Base-by-base conservation (phyloP, 2,113 vertebrate species). In the Gobius niger region DNA sequence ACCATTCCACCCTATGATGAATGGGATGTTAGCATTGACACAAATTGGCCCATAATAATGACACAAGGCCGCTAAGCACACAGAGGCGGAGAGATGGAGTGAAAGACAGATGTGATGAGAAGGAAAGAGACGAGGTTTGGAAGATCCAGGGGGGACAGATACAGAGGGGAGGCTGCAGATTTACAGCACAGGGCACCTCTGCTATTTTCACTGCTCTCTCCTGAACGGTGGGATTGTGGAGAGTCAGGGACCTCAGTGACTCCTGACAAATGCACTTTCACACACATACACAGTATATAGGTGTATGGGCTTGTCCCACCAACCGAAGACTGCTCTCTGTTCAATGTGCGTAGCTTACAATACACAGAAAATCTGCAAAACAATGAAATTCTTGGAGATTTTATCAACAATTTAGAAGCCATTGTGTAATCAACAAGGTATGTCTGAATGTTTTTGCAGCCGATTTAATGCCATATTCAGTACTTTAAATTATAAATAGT, bases 11-110 rank as follows among this genome's bases (percentile, higher is more conserved):
- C 85, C 82, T 88, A 75, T 91, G 86, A 91, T 91, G 85, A 93
- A 94, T 91, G 89, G 90, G 90, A 91, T 93, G 90, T 93, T 90
- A 91, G 91, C 91, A 92, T 92, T 91, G 89, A 90, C 92, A 92
- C 90, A 90, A 90, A 7, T 88, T 90, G 90, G 83, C 88, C 88
- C 82, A 87, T 91, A 89, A 91, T 88, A 93, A 91, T 92, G 92
- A 91, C 91, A 90, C 91, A 90, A 89, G 91, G 81, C 87, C 82
- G 81, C 83, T 82, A 69, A 84, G 87, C 86, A 85, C 78, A 88
- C 76, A 85, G 70, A 77, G 79, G 63, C 61, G 15, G 69, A 78
- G 84, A 80, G 87, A 85, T 78, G 66, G 81, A 84, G 75, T 75
- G 78, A 72, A 70, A 46, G 63, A 56, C n/a, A 41, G 49, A 68